Base-by-base conservation (phyloP, 64 coral and sea anemone genomes). In the Pocillopora damicornis region DNA sequence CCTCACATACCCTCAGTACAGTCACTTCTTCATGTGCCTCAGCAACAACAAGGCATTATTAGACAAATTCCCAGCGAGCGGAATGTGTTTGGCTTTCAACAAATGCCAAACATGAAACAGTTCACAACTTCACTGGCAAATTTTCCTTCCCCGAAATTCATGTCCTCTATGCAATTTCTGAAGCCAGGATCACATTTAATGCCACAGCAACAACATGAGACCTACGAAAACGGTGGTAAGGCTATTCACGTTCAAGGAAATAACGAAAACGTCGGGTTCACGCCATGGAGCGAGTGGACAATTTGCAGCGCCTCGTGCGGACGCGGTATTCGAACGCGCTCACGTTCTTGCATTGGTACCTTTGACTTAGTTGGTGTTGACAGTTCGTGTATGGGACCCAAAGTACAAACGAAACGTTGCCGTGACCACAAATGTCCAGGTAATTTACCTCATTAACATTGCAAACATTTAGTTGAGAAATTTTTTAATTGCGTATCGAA, bases 251-350 rank as follows among this genome's bases (percentile, higher is more conserved):
- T 79, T 1, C 56, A 79, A 79, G 77, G 22, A 17, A 23, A 60
- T 13, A 79, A 60, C 37, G 37, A 62, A 4, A 36, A 88, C 18
- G 58, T 58, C 15, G 60, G 30, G 17, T 79, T 89, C 35, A 89
- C 76, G 26, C 37, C 78, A 26, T 90, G 88, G 88, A 81, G 38
- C 7, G 88, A 17, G 15, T 90, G 88, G 88, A 61, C 88, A 14
- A 0, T 3, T 15, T 90, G 88, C 56, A 90, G 79, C 82, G 79
- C 42, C 22, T 81, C 73, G 5, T 90, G 88, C 58, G 88, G 88
- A 60, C 15, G 17, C 18, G 88, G 88, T 20, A 74, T 69, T 12
- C 58, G 58, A 18, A 90, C 79, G 13, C 77, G 88, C 16, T 13
- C 64, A 65, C 77, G 88, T 36, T 77, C 63, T 12, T 90, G 88